Percentiles rank a stretch among this genome's conserved stretches.
Evolutionary conservation across 2,797 vertebrate genomes (phyloP).

Genomic region (Coregonus suidteri): DNA sequence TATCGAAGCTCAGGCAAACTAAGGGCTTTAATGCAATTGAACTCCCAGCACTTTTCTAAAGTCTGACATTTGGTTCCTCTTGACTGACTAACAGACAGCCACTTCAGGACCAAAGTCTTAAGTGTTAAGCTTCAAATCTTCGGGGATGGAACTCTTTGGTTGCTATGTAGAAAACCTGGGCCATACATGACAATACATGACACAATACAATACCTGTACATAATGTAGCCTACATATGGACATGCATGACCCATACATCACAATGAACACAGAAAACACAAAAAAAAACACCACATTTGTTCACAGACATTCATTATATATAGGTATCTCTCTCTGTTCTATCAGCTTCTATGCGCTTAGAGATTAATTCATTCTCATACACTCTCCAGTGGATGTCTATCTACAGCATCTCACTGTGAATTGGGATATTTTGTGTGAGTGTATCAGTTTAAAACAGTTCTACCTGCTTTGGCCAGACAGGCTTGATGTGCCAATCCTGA

Average conservation of each 20-base stretch:
- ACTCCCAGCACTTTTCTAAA: conserved; percentile 73
- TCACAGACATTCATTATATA: too few species aligned
- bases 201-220: too few species aligned
- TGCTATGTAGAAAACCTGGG: conserved; percentile 21
- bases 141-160: conserved; percentile 23
- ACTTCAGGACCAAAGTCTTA: too few species aligned
- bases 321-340: too few species aligned
- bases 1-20: conserved; percentile 74
- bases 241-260: too few species aligned
- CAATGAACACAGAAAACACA: too few species aligned
- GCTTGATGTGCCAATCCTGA: background rate
- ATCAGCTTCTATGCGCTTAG: too few species aligned
- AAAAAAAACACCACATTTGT: too few species aligned
- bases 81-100: conserved; percentile 64
- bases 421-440: background rate
- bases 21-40: conserved; percentile 81
- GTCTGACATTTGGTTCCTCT: conserved; percentile 79
- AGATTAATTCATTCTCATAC: too few species aligned
- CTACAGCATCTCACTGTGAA: background rate
- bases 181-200: too few species aligned
- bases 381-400: too few species aligned
- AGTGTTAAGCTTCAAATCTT: conserved; percentile 69
- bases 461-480: background rate
- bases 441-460: background rate
- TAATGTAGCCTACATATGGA: too few species aligned